Evolutionary conservation across 2,113 vertebrate species (phyloP).

Genomic region (Bothrops jararaca): DNA sequence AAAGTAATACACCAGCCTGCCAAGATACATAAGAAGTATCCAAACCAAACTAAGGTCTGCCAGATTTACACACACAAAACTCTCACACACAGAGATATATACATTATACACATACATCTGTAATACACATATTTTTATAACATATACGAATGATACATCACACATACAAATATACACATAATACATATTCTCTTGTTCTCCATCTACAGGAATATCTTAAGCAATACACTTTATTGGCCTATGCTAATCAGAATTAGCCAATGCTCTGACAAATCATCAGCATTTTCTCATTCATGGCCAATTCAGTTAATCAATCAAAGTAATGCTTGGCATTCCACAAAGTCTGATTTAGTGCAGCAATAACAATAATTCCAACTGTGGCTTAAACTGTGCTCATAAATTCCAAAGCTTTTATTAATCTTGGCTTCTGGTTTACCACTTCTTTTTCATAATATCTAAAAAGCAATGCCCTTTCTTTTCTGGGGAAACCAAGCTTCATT

Average conservation of each 20-base stretch:
- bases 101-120: background rate
- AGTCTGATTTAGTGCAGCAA: slow-evolving; percentile 64
- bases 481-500: slow-evolving; percentile 42
- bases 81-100: background rate
- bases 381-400: slow-evolving; percentile 56
- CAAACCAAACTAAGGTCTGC: slow-evolving; percentile 73
- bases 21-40: slow-evolving; percentile 74
- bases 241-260: slow-evolving; percentile 46
- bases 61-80: slow-evolving; percentile 48
- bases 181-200: slow-evolving; percentile 22
- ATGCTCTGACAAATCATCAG: slow-evolving; percentile 42
- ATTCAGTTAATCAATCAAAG: slow-evolving; percentile 62
- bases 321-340: slow-evolving; percentile 52
- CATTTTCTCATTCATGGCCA: slow-evolving; percentile 37
- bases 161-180: background rate
- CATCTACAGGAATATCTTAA: slow-evolving; percentile 59
- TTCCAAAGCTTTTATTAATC: slow-evolving; percentile 66
- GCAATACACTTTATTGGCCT: slow-evolving; percentile 36
- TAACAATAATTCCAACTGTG: slow-evolving; percentile 66
- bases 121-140: background rate
- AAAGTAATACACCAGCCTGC: slow-evolving; percentile 50
- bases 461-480: slow-evolving; percentile 54
- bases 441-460: slow-evolving; percentile 61
- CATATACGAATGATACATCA: background rate
- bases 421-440: slow-evolving; percentile 67